A percentile compares a stretch with the other conserved stretches of the same genome.
Evolutionary conservation across 2,888 invertebrate genomes (phyloP).

Genomic region (Lochmaea crataegi): DNA sequence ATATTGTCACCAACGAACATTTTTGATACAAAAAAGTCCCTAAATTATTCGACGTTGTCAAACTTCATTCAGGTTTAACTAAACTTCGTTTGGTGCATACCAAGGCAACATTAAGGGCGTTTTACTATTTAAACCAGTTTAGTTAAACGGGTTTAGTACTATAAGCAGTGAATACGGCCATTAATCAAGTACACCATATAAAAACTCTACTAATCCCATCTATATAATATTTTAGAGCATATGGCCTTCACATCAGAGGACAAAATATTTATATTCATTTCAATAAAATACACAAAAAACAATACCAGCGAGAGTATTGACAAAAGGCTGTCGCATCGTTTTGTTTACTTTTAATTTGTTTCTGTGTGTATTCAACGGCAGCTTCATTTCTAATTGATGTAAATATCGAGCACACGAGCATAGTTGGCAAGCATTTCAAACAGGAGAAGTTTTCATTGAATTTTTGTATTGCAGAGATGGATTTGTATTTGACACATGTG

Average conservation of each 20-base stretch:
- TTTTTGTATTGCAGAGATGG: not conserved
- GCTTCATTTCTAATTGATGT: conserved; percentile 33
- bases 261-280: conserved; percentile 26
- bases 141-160: too few species aligned
- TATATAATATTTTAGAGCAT: not conserved
- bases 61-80: too few species aligned
- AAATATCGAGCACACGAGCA: not conserved
- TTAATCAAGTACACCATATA: not conserved
- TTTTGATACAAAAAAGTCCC: too few species aligned
- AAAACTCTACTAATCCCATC: not conserved
- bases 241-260: conserved; percentile 1
- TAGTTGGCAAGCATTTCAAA: not conserved
- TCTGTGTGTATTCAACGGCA: conserved; percentile 25
- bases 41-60: too few species aligned
- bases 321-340: conserved; percentile 31
- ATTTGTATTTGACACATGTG: too few species aligned
- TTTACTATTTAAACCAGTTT: too few species aligned
- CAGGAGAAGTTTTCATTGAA: not conserved
- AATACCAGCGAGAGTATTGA: conserved; percentile 29
- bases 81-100: too few species aligned
- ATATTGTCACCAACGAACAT: too few species aligned
- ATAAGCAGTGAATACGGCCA: too few species aligned
- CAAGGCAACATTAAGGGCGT: too few species aligned
- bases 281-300: conserved; percentile 1
- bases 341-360: conserved; percentile 37